Base-by-base conservation (phyloP, 2,888 invertebrate species). In the Melinopterus prodromus region DNA sequence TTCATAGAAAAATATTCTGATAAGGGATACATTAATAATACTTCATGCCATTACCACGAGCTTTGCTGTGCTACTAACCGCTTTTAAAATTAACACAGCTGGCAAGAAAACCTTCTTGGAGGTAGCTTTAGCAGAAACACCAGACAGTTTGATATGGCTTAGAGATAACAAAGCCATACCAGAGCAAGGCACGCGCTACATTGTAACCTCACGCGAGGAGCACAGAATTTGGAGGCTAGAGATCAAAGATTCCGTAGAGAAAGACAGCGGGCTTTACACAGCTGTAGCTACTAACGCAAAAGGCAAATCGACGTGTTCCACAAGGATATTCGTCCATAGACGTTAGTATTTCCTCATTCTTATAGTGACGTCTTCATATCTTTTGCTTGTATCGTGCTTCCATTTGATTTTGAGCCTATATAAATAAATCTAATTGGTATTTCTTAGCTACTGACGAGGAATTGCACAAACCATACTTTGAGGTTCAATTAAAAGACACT, bases 201-300 rank as follows among this genome's bases (percentile, higher is more conserved):
- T 91, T 82, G 91, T 93, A 83, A 91, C 93, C 6, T 91, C 91
- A 77, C 91, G 91, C 14, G 90, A 91, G 26, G 92, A 92, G 79
- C 92, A 92, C 82, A 91, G 91, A 38, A 92, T 91, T 79, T 95
- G 95, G 88, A 94, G 93, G 79, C 90, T 98, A 84, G 92, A 94
- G 84, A 92, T 96, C 83, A 92, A 93, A 86, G 95, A 96, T 88
- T 95, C 95, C 85, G 88, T 89, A 35, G 91, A 94, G 85, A 93
- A 92, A 37, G 98, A 98, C 89, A 92, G 94, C n/a, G 98, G 97
- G 76, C 92, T 96, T 71, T 99, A 99, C 89, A 96, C 97, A 0
- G 97, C 97, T 74, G 93, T 96, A 82, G 98, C 98, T 16, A 94
- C 94, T 80, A 97, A 97, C 86, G 91, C 91, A 36, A 92, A 93